Evolutionary conservation across 2,888 invertebrate species (phyloP), one percentile per base, ranked within the genome.

Genomic region (Ophion ventricosus): DNA sequence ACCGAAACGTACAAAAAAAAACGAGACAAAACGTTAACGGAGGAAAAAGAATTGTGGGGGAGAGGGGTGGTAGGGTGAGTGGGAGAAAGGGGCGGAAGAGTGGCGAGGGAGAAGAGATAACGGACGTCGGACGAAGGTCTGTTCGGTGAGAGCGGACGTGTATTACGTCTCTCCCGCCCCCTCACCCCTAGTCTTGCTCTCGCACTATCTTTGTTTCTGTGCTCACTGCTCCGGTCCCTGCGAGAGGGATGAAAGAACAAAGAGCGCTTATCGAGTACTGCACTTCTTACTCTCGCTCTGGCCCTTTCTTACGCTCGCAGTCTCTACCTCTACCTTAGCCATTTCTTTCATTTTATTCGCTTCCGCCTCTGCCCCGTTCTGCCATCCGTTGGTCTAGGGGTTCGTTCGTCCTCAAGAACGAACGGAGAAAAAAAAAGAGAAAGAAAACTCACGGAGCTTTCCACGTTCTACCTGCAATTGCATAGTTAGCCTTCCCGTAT

Each of bases 221-320:
- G 67, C 54, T 78, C 40, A 23, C 29, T 35, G 59, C 35, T 78
- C 78, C 63, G 57, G 57, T 72, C 64, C 29, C 79, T 56, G 57
- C 49, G 35, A 82, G 73, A 80, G 87, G 88, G 87, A 86, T 87
- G 85, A 84, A 87, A 91, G 90, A 89, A 91, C 91, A 90, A 92
- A 91, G 88, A 90, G 89, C 88, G 90, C 91, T 90, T 91, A 91
- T 91, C 91, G 91, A 91, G 89, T 63, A 89, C 88, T 89, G 90
- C 89, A 90, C 89, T 90, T 90, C 90, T 91, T 91, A 89, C 89
- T 86, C 84, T 49, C 74, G 80, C 80, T 84, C 85, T 66, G 57
- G 57, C 70, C 79, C 67, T 84, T 84, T 84, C 80, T 79, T 86
- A 67, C 56, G 69, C 80, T 78, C 74, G 40, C 66, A 43, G 20